Conservation (phyloP, 2,888 invertebrate genomes). For the Leucozona laternaria region DNA sequence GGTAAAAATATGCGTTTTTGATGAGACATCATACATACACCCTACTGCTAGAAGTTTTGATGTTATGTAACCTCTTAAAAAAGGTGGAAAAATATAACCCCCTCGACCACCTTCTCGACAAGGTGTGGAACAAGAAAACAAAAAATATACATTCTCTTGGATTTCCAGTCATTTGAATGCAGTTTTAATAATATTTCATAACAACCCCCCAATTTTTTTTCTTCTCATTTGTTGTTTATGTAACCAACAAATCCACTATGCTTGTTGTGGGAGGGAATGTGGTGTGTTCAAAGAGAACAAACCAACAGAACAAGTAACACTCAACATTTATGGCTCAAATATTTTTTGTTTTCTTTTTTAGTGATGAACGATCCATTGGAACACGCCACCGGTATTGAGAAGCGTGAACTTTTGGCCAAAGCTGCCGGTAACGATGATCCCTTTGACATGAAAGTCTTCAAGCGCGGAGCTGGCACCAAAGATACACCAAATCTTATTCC, state of each 20-base stretch:
- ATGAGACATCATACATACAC: not conserved
- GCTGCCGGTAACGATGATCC: slow-evolving; percentile 95
- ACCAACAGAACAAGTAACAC: not conserved
- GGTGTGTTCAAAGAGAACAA: not conserved
- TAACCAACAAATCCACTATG: slow-evolving; percentile 19
- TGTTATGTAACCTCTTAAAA: slow-evolving; percentile 65
- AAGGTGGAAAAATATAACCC: slow-evolving; percentile 50
- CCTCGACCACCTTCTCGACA: not conserved
- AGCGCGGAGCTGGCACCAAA: slow-evolving; percentile 92
- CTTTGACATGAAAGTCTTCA: slow-evolving; percentile 92
- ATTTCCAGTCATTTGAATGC: not conserved
- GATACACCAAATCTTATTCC: slow-evolving; percentile 95
- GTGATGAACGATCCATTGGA: slow-evolving; percentile 95
- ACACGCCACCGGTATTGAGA: slow-evolving; percentile 96
- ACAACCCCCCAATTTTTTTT: not conserved
- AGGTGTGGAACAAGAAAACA: not conserved
- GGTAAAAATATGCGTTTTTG: slow-evolving; percentile 13
- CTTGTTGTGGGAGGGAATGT: not conserved
- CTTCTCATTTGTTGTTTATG: slow-evolving; percentile 60
- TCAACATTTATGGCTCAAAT: not conserved
- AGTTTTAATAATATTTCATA: slow-evolving; percentile 39
- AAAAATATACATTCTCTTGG: not conserved
- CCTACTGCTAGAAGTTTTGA: not conserved
- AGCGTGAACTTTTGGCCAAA: slow-evolving; percentile 93
- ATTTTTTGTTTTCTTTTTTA: slow-evolving; percentile 79